A percentile compares a stretch with the other conserved stretches of the same genome.
phyloP scores from a whole-genome alignment of 2,113 vertebrate species.

The Mormyrus iriodes region DNA sequence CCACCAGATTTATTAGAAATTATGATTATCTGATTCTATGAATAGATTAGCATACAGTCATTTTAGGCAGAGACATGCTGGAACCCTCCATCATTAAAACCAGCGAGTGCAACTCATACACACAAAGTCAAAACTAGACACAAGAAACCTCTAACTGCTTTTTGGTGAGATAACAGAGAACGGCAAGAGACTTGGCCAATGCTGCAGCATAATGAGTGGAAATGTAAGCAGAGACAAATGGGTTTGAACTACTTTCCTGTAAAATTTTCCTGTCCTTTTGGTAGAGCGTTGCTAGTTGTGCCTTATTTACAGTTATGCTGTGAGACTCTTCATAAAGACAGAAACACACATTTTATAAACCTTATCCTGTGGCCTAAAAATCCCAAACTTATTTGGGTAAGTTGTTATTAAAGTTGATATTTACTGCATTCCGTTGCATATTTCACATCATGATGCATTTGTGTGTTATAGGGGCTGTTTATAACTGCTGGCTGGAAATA shows the following conservation, averaged over 20 bases:
- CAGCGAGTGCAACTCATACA: not conserved
- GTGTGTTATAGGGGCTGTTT: not conserved
- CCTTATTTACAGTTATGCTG: not conserved
- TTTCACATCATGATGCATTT: not conserved
- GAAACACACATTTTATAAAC: not conserved
- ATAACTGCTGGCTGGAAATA: not conserved
- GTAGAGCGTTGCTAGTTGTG: not conserved
- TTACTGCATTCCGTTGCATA: not conserved
- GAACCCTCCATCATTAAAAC: not conserved
- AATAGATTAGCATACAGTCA: not conserved
- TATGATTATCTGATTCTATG: constrained; percentile 1
- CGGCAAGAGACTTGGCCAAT: not conserved
- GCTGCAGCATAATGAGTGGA: not conserved
- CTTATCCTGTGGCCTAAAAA: not conserved
- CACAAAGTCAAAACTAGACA: not conserved
- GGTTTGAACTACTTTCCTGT: not conserved
- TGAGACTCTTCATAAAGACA: not conserved
- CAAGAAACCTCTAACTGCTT: not conserved
- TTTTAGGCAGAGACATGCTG: not conserved
- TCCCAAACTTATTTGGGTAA: not conserved
- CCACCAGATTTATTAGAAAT: not conserved
- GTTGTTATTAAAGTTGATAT: not conserved
- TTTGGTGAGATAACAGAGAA: not conserved
- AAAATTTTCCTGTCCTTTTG: not conserved
- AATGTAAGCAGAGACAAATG: not conserved